Conservation (phyloP, 2,797 vertebrate species). For the Amniataba percoides region DNA sequence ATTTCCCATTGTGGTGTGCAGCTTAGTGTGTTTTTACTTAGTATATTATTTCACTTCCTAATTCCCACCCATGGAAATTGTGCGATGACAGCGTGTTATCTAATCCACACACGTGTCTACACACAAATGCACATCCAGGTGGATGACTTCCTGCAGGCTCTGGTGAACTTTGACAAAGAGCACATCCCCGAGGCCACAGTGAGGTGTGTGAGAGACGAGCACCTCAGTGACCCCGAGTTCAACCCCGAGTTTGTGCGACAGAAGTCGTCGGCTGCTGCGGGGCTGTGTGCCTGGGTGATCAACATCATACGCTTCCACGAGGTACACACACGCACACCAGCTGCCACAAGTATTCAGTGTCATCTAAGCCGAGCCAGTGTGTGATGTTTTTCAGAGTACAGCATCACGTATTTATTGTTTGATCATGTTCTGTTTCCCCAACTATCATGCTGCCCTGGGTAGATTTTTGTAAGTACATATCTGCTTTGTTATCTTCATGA, state of each 20-base stretch:
- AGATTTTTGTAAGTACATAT: constrained; percentile 88
- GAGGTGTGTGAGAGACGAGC: constrained; percentile 83
- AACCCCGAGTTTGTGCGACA: constrained; percentile 87
- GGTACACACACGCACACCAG: constrained; percentile 50
- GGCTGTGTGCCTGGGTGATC: constrained; percentile 85
- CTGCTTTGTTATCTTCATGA: background rate
- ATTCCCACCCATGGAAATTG: background rate
- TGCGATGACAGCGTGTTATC: background rate
- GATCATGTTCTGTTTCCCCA: constrained; percentile 70
- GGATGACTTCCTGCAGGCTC: constrained; percentile 85
- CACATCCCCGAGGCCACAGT: constrained; percentile 83
- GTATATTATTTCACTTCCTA: background rate
- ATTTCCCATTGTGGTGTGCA: background rate
- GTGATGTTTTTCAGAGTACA: background rate
- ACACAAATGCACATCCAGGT: constrained; percentile 67
- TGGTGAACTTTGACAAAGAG: constrained; percentile 88
- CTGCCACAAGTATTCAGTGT: constrained; percentile 16
- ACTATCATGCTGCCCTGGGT: constrained; percentile 76
- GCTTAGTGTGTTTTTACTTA: background rate
- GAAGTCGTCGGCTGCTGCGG: constrained; percentile 86
- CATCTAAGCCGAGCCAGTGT: background rate
- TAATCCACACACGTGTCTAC: background rate
- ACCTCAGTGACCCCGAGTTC: constrained; percentile 86
- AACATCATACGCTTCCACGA: constrained; percentile 87
- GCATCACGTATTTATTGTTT: constrained; percentile 25